These are phyloP conservation scores for Trichechus manatus DNA, from an alignment of 2,113 vertebrate genomes.

Conservation along the genomic window DNA sequence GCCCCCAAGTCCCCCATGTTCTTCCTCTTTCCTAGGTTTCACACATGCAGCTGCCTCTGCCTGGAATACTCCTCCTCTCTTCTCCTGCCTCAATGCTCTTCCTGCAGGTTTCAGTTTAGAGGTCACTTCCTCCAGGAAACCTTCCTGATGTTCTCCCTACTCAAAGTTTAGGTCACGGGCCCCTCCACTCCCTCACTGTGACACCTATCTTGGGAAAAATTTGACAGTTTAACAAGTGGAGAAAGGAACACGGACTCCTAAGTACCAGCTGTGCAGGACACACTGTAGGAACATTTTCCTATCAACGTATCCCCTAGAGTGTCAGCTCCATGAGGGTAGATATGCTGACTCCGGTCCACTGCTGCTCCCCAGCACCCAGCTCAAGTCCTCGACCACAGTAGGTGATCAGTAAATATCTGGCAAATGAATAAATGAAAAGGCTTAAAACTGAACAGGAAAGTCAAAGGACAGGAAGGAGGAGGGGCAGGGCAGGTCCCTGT, in stretches of 20 bases:
- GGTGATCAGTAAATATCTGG: neutral
- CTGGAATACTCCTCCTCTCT: neutral
- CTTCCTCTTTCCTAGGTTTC: neutral
- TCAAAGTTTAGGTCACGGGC: neutral
- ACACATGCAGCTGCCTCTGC: neutral
- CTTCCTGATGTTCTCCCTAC: neutral
- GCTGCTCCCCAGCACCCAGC: neutral
- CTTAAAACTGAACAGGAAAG: neutral
- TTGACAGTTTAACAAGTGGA: neutral
- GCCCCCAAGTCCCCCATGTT: neutral
- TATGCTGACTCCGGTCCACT: neutral
- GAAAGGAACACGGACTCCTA: neutral
- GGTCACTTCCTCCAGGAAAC: conserved; percentile 21
- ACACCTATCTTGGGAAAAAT: neutral
- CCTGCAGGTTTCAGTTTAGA: neutral
- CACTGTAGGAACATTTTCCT: neutral
- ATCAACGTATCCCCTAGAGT: too few relatives aligned
- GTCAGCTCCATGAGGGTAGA: neutral
- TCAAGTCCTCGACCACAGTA: neutral
- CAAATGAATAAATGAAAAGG: neutral
- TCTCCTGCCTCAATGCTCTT: neutral
- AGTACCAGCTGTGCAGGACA: neutral
- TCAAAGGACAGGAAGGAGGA: neutral
- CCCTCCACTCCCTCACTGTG: neutral
- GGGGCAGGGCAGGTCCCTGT: neutral